Percentiles rank a stretch among this genome's conserved stretches.
Evolutionary conservation across 2,797 vertebrate species (phyloP).

Genomic region (Chlorospingus flavigularis): DNA sequence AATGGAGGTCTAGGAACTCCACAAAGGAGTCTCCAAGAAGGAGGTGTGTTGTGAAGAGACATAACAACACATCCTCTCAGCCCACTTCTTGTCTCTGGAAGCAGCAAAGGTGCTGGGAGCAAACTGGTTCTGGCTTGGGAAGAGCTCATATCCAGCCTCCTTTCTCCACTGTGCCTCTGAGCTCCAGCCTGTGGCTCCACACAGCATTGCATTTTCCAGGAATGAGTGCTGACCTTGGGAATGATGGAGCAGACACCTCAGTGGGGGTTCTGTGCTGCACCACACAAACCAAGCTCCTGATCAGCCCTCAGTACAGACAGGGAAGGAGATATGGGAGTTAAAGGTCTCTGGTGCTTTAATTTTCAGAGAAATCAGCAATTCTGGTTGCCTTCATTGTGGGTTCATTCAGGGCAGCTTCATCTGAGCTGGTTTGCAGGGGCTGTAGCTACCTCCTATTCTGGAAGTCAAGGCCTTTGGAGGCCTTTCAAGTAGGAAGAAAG

Average conservation of each 20-base stretch:
- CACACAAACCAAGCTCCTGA: fast-evolving
- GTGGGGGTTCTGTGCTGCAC: background rate
- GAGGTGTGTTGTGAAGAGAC: background rate
- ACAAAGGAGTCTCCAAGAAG: background rate
- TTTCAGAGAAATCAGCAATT: background rate
- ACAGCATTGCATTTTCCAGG: background rate
- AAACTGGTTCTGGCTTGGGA: background rate
- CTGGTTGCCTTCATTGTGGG: background rate
- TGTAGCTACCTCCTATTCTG: background rate
- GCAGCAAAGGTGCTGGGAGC: background rate
- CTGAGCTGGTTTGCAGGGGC: background rate
- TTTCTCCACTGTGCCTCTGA: background rate
- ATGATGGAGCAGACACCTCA: background rate
- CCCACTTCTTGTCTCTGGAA: background rate
- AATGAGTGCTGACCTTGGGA: background rate
- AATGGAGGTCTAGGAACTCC: background rate
- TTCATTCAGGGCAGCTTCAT: background rate
- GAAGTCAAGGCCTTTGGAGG: background rate
- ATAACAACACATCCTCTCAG: background rate
- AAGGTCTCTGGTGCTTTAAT: background rate
- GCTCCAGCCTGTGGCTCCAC: background rate
- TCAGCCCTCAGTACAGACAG: background rate
- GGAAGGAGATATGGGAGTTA: background rate
- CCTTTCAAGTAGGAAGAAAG: background rate
- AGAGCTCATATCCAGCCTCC: background rate